Conservation (phyloP, 2,113 vertebrate species). For the Vanacampus margaritifer region DNA sequence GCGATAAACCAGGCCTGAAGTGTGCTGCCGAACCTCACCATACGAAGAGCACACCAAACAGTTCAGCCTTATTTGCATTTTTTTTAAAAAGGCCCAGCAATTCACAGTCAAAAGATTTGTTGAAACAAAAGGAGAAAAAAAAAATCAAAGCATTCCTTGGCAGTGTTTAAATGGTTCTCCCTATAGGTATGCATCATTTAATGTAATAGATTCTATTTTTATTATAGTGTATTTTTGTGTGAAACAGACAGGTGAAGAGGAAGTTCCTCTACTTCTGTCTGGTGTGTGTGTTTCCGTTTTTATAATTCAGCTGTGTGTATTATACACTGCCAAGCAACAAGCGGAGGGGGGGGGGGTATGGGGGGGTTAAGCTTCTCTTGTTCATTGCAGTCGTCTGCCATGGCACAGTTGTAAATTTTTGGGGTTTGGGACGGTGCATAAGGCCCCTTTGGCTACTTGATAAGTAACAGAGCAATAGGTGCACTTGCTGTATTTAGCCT, state of each 20-base stretch:
- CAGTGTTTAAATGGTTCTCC: slow-evolving; percentile 57
- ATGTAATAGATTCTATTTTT: slow-evolving; percentile 74
- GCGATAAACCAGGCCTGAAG: slow-evolving; percentile 39
- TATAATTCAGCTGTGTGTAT: slow-evolving; percentile 68
- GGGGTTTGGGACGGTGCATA: slow-evolving; percentile 18
- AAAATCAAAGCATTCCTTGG: slow-evolving; percentile 36
- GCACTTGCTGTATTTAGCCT: slow-evolving; percentile 1
- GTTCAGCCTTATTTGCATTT: slow-evolving; percentile 52
- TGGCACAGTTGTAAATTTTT: slow-evolving; percentile 46
- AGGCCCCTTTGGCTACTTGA: slow-evolving; percentile 16
- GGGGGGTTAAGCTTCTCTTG: slow-evolving; percentile 50
- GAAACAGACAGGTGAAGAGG: slow-evolving; percentile 63
- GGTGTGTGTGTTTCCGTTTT: slow-evolving; percentile 42
- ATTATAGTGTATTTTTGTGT: slow-evolving; percentile 74
- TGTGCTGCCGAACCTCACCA: slow-evolving; percentile 43
- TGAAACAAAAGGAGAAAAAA: slow-evolving; percentile 2
- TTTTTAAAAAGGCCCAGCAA: slow-evolving; percentile 24
- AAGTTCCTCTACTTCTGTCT: slow-evolving; percentile 56
- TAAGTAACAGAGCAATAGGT: slow-evolving; percentile 15
- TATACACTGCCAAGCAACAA: slow-evolving; percentile 77
- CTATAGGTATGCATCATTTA: slow-evolving; percentile 67
- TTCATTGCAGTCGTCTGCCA: slow-evolving; percentile 42
- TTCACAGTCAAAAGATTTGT: slow-evolving; percentile 1
- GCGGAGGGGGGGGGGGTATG: slow-evolving; percentile 40
- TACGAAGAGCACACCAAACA: slow-evolving; percentile 53